Percentiles rank a stretch among this genome's conserved stretches.
These are phyloP conservation scores for Callimorpha dominula DNA, from an alignment of 2,888 invertebrate genomes.

Conservation along the genomic window DNA sequence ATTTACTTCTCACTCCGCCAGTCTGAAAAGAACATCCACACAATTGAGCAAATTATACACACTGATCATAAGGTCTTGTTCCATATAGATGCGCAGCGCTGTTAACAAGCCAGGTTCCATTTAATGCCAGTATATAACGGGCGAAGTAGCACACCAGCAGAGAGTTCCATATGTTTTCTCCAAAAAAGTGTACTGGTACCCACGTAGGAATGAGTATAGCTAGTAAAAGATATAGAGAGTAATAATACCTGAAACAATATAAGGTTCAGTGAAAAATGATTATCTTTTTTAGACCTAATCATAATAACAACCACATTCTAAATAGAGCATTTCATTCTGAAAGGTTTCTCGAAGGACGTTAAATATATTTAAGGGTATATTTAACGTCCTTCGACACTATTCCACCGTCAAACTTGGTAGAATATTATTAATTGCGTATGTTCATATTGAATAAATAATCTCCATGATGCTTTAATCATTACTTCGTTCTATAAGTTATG, in stretches of 20 bases:
- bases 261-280: neutral
- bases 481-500: too few species aligned
- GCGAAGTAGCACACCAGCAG: slow-evolving; percentile 88
- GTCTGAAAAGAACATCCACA: neutral
- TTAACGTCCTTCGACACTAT: too few species aligned
- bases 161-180: slow-evolving; percentile 88
- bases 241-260: slow-evolving; percentile 88
- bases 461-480: too few species aligned
- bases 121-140: slow-evolving; percentile 88
- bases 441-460: too few species aligned
- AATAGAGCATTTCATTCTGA: too few species aligned
- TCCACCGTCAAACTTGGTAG: too few species aligned
- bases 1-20: too few species aligned
- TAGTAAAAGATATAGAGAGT: slow-evolving; percentile 85
- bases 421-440: too few species aligned
- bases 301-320: too few species aligned
- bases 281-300: neutral
- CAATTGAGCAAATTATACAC: slow-evolving; percentile 54
- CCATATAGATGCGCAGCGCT: slow-evolving; percentile 94
- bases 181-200: slow-evolving; percentile 90
- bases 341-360: too few species aligned
- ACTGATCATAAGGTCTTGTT: slow-evolving; percentile 92
- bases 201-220: slow-evolving; percentile 88
- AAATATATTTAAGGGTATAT: too few species aligned
- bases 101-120: slow-evolving; percentile 94